phyloP scores from a whole-genome alignment of 2,113 vertebrate species.

The Trichomycterus rosablanca region DNA sequence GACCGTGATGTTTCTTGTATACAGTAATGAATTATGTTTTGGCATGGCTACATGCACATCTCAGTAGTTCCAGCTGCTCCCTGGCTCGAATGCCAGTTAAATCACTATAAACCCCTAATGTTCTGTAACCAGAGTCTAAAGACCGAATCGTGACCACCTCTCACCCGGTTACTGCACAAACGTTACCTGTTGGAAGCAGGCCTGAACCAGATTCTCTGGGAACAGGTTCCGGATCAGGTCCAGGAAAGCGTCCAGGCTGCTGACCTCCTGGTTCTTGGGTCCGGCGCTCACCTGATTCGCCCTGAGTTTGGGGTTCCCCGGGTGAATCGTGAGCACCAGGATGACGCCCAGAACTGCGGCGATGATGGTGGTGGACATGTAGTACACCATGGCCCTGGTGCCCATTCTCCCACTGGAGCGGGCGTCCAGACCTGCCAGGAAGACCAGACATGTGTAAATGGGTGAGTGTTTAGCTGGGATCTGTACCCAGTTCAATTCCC shows the following conservation, averaged over 20 bases:
- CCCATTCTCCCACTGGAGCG: conserved; percentile 79
- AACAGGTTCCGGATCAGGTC: conserved; percentile 79
- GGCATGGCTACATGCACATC: too few species aligned
- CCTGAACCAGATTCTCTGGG: conserved; percentile 78
- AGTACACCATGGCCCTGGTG: conserved; percentile 77
- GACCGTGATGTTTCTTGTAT: too few species aligned
- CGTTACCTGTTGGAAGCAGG: conserved; percentile 80
- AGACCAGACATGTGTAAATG: conserved; percentile 47
- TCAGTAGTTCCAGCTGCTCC: too few species aligned
- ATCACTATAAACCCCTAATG: too few species aligned
- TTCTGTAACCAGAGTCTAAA: too few species aligned
- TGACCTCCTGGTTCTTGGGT: conserved; percentile 69
- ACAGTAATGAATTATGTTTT: too few species aligned
- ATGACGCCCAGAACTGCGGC: conserved; percentile 76
- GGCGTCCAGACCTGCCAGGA: conserved; percentile 76
- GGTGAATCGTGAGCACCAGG: conserved; percentile 76
- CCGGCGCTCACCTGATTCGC: not conserved
- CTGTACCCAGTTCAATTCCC: too few species aligned
- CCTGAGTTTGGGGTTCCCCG: conserved; percentile 75
- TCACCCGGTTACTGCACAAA: too few species aligned
- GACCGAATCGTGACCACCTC: too few species aligned
- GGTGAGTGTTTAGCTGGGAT: not conserved
- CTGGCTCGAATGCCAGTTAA: too few species aligned
- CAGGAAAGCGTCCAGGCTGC: conserved; percentile 78
- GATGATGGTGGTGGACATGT: conserved; percentile 76